Conservation (phyloP, 1,140 invertebrate genomes). For the Helicoverpa zea region DNA sequence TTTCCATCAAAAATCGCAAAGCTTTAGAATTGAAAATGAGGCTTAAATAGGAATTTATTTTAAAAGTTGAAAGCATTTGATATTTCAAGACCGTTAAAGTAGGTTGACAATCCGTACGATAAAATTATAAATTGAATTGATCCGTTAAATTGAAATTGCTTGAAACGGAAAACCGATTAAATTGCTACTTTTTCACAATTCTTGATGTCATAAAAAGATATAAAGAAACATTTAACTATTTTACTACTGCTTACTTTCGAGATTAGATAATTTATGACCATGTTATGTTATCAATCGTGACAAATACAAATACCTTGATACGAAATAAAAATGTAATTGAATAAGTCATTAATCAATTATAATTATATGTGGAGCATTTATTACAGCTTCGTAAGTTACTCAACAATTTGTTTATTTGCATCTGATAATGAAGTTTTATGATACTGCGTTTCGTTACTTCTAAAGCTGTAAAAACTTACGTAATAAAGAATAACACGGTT, state of each 20-base stretch:
- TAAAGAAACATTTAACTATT: not conserved
- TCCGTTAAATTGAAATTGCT: conserved; percentile 11
- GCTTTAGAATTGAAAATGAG: too few species aligned
- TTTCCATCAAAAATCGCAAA: too few species aligned
- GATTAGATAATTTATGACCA: conserved; percentile 18
- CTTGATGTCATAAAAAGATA: not conserved
- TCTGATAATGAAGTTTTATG: conserved; percentile 39
- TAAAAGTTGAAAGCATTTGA: not conserved
- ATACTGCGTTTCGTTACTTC: not conserved
- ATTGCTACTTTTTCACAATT: not conserved
- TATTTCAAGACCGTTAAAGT: not conserved
- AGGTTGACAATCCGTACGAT: not conserved
- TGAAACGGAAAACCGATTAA: not conserved
- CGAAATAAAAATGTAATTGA: conserved; percentile 45
- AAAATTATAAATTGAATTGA: conserved; percentile 1
- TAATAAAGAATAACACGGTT: conserved; percentile 7
- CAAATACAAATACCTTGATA: conserved; percentile 47
- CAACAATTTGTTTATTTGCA: conserved; percentile 50
- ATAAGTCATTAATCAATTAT: conserved; percentile 54
- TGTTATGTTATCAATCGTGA: conserved; percentile 36
- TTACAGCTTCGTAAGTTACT: conserved; percentile 49
- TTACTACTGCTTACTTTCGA: not conserved
- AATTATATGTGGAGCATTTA: conserved; percentile 58
- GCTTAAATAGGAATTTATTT: not conserved
- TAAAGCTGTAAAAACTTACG: not conserved